Conservation (phyloP, 2,797 vertebrate genomes). For the Epinephelus malabaricus region DNA sequence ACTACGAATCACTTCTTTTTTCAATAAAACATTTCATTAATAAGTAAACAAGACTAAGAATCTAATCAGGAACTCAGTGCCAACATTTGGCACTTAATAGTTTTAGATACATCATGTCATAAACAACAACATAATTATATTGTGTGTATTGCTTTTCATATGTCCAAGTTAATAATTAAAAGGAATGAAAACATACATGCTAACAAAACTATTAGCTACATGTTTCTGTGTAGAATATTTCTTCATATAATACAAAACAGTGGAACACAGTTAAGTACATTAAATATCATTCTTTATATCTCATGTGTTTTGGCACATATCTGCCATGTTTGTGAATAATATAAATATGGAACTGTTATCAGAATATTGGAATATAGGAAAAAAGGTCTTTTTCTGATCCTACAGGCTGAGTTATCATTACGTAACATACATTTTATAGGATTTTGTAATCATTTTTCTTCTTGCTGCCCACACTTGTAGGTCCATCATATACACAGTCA, state of each 20-base stretch:
- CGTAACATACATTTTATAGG: background rate
- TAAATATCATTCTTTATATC: background rate
- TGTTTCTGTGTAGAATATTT: background rate
- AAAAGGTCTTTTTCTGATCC: background rate
- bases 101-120: background rate
- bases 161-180: background rate
- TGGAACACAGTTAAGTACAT: background rate
- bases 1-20: too few relatives aligned
- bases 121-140: background rate
- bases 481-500: background rate
- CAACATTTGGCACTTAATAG: background rate
- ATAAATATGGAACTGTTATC: background rate
- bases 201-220: background rate
- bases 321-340: background rate
- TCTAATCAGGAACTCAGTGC: background rate
- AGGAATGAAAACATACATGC: background rate
- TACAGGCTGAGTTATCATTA: too few relatives aligned
- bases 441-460: background rate
- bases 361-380: background rate
- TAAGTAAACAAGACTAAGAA: background rate
- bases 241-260: background rate
- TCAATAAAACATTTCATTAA: too few relatives aligned
- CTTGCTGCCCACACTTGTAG: background rate
- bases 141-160: background rate
- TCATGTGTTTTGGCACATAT: background rate